Conservation (phyloP, 2,888 invertebrate species). For the Thera obeliscata region DNA sequence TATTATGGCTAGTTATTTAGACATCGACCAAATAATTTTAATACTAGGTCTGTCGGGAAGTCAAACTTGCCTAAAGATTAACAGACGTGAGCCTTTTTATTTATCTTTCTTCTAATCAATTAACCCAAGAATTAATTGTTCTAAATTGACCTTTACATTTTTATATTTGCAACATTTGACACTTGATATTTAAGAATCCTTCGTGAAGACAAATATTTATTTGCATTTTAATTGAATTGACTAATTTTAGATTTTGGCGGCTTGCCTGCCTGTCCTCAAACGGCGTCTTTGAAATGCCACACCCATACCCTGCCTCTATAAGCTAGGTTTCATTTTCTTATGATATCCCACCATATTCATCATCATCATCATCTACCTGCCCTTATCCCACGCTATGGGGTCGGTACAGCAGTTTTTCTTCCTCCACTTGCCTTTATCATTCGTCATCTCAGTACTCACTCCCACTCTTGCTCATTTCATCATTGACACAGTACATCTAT, state of each 20-base stretch:
- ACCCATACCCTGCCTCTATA: background rate
- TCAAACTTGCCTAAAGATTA: background rate
- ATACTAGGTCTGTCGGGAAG: no score
- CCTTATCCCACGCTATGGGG: no score
- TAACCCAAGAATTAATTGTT: constrained; percentile 12
- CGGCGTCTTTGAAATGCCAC: background rate
- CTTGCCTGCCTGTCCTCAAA: background rate
- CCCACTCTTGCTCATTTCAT: no score
- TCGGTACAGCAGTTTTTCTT: no score
- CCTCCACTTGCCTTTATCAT: no score
- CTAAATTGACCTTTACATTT: constrained; percentile 17
- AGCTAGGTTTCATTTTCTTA: constrained; percentile 1
- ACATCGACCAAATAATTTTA: no score
- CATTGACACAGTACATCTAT: no score
- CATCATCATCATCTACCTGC: background rate
- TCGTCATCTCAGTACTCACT: no score
- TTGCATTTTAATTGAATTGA: constrained; percentile 3
- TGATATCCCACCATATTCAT: constrained; percentile 1
- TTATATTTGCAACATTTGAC: constrained; percentile 12
- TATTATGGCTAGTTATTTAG: no score
- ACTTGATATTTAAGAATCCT: constrained; percentile 19
- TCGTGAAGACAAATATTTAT: constrained; percentile 3
- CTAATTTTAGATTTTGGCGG: constrained; percentile 1
- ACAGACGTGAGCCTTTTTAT: background rate
- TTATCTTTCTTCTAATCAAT: constrained; percentile 2